A percentile compares a stretch with the other conserved stretches of the same genome.
Conservation (phyloP, 2,888 invertebrate genomes). For the Agrilus biguttatus region DNA sequence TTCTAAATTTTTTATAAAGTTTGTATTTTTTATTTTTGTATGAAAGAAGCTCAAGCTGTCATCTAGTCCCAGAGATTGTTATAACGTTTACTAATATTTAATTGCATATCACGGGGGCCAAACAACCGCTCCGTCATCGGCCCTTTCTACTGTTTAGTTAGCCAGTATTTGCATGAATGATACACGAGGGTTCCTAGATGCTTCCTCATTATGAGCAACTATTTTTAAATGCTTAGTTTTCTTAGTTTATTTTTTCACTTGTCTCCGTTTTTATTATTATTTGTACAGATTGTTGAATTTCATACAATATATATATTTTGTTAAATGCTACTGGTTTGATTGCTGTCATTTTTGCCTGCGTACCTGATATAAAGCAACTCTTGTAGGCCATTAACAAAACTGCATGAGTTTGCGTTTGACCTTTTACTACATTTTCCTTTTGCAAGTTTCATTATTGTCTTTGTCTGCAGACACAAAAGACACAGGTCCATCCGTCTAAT, state of each 20-base stretch:
- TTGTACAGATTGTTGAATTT: constrained; percentile 34
- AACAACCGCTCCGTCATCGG: constrained; percentile 11
- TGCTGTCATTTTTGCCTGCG: constrained; percentile 17
- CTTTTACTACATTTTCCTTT: too few relatives aligned
- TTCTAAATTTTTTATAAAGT: constrained; percentile 32
- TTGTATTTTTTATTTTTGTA: constrained; percentile 36
- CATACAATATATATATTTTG: constrained; percentile 46
- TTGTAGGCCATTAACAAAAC: neutral
- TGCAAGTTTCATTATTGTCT: too few relatives aligned
- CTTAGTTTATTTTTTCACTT: constrained; percentile 28
- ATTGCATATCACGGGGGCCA: constrained; percentile 31
- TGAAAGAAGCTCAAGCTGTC: constrained; percentile 33
- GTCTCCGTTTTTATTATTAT: constrained; percentile 28
- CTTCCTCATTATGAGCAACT: constrained; percentile 23
- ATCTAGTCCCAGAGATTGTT: constrained; percentile 29
- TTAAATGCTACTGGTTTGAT: constrained; percentile 22
- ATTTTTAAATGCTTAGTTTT: constrained; percentile 21
- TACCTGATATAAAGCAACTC: constrained; percentile 8
- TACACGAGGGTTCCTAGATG: constrained; percentile 26
- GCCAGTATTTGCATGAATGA: constrained; percentile 21
- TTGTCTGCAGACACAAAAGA: too few relatives aligned
- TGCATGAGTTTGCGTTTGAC: too few relatives aligned
- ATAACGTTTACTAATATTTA: constrained; percentile 14
- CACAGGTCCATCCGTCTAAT: too few relatives aligned
- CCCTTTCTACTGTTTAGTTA: constrained; percentile 8